phyloP scores from a whole-genome alignment of 2,113 vertebrate genomes.

The Dromiciops gliroides region DNA sequence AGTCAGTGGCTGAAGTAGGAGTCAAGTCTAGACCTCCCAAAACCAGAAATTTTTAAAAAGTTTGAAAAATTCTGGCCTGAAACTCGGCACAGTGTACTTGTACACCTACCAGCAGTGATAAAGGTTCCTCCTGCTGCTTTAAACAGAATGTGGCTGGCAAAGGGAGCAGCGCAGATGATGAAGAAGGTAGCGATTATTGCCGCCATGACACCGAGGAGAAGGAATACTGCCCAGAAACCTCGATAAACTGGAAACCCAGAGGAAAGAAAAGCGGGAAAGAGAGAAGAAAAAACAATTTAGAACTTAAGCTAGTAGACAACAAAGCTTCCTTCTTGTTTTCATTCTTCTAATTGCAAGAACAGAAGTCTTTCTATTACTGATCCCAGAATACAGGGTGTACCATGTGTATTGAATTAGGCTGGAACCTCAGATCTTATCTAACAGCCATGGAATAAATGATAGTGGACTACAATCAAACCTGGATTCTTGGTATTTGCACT shows the following conservation, averaged over 20 bases:
- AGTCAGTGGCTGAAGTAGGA: neutral
- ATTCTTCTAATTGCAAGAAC: constrained; percentile 47
- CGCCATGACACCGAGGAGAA: constrained; percentile 92
- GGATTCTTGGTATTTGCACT: constrained; percentile 34
- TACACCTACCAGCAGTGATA: constrained; percentile 89
- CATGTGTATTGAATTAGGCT: constrained; percentile 28
- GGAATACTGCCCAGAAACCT: constrained; percentile 96
- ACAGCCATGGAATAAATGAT: constrained; percentile 29
- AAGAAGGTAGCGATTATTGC: constrained; percentile 90
- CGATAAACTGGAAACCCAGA: constrained; percentile 90
- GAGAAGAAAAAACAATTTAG: constrained; percentile 57
- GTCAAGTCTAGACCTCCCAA: neutral
- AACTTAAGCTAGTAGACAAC: neutral
- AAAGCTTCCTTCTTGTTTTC: constrained; percentile 27
- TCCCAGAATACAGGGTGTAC: neutral
- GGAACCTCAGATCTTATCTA: constrained; percentile 25
- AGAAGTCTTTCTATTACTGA: neutral
- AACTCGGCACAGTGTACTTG: rapidly evolving
- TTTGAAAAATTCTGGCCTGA: too few species aligned
- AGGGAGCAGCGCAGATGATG: constrained; percentile 97
- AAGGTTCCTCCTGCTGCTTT: constrained; percentile 94
- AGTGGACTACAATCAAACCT: neutral
- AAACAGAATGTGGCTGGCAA: constrained; percentile 91
- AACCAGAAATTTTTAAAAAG: neutral
- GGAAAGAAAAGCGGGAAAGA: constrained; percentile 9